phyloP scores from a whole-genome alignment of 2,888 invertebrate species.

The Tachina grossa region DNA sequence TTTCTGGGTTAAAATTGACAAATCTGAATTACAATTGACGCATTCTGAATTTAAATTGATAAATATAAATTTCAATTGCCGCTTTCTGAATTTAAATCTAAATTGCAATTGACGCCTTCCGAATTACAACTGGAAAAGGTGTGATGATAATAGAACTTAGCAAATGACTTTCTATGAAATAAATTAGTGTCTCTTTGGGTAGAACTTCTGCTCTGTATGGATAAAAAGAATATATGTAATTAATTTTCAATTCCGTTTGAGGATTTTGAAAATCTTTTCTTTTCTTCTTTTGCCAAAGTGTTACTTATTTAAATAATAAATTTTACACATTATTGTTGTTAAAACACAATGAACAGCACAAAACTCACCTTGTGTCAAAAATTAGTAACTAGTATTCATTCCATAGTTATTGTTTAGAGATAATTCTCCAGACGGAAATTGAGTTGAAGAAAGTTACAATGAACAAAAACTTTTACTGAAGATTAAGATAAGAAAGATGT shows the following conservation, averaged over 20 bases:
- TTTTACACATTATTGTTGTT: constrained; percentile 37
- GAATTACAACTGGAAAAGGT: too few species aligned
- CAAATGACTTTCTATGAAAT: too few species aligned
- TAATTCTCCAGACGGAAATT: background rate
- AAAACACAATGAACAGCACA: constrained; percentile 3
- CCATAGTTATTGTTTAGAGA: background rate
- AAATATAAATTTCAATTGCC: too few species aligned
- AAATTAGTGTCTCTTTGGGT: background rate
- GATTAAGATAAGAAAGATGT: constrained; percentile 20
- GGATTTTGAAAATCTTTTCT: constrained; percentile 45
- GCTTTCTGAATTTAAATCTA: too few species aligned
- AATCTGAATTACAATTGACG: too few species aligned
- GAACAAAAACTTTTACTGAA: constrained; percentile 26
- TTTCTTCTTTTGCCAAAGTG: constrained; percentile 37
- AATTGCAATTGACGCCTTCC: too few species aligned
- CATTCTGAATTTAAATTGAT: too few species aligned
- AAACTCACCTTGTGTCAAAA: background rate
- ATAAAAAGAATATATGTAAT: constrained; percentile 16
- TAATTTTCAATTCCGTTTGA: constrained; percentile 37
- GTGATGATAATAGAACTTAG: too few species aligned
- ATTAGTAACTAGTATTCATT: background rate
- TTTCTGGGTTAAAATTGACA: too few species aligned
- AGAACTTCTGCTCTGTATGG: constrained; percentile 6
- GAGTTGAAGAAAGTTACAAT: constrained; percentile 16
- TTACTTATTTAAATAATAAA: constrained; percentile 50